These are phyloP conservation scores for Aeoliscus strigatus DNA, from an alignment of 2,797 vertebrate species.

Conservation along the genomic window DNA sequence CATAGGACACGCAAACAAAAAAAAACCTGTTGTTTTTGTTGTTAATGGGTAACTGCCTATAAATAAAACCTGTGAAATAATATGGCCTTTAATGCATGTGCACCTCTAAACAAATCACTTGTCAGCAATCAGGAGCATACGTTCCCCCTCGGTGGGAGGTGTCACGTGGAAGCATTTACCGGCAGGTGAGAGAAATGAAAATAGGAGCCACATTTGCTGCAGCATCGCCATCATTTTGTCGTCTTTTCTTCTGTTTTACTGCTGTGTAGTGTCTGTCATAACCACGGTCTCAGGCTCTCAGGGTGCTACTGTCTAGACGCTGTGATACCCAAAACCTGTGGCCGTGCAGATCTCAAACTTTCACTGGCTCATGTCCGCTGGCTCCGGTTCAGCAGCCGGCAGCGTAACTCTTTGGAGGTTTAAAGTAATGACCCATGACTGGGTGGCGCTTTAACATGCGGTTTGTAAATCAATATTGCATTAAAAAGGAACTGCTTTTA, in stretches of 20 bases:
- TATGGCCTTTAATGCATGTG: neutral
- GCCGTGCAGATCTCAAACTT: constrained; percentile 34
- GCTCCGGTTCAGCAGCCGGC: constrained; percentile 38
- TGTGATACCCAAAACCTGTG: constrained; percentile 58
- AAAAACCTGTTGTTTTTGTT: constrained; percentile 16
- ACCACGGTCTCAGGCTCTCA: constrained; percentile 14
- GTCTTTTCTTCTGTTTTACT: constrained; percentile 4
- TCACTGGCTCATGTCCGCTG: constrained; percentile 34
- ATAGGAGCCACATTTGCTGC: constrained; percentile 64
- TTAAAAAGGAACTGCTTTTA: constrained; percentile 65
- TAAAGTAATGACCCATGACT: constrained; percentile 56
- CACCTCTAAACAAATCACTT: constrained; percentile 19
- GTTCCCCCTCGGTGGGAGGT: constrained; percentile 13
- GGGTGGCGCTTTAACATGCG: constrained; percentile 56
- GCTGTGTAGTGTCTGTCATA: constrained; percentile 8
- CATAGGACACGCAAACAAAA: constrained; percentile 45
- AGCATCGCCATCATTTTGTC: constrained; percentile 17
- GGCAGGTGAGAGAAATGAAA: constrained; percentile 52
- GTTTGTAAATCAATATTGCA: constrained; percentile 74
- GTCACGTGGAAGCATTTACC: constrained; percentile 65
- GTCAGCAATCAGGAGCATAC: constrained; percentile 15
- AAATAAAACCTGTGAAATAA: constrained; percentile 25
- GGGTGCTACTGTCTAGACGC: constrained; percentile 63
- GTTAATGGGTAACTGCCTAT: constrained; percentile 17
- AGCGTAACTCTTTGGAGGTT: constrained; percentile 34